Percentiles rank a stretch among this genome's conserved stretches.
phyloP scores from a whole-genome alignment of 2,113 vertebrate species.

The Corythornis vintsioides region DNA sequence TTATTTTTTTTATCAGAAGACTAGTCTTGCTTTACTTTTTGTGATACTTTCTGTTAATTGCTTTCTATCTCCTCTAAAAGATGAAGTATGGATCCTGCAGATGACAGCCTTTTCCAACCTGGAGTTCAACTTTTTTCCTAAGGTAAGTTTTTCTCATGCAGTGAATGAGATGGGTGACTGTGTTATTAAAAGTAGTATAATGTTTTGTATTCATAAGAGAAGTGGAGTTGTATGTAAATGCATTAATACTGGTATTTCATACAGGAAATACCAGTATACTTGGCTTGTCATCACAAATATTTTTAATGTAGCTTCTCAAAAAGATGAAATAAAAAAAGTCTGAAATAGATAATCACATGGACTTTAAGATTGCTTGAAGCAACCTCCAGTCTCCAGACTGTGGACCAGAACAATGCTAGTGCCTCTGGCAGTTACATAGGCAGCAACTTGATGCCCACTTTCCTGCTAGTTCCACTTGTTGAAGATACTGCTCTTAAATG shows the following conservation, averaged over 20 bases:
- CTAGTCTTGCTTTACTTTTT: background rate
- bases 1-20: background rate
- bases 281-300: background rate
- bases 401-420: background rate
- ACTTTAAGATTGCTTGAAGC: background rate
- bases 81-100: background rate
- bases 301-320: background rate
- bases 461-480: background rate
- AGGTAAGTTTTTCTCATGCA: background rate
- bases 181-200: conserved; percentile 10
- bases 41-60: background rate
- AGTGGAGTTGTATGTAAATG: conserved; percentile 15
- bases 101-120: background rate
- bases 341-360: fast-evolving
- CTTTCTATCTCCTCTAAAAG: background rate
- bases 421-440: background rate
- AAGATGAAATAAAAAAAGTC: background rate
- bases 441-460: background rate
- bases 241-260: conserved; percentile 37
- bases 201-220: conserved; percentile 9
- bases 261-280: background rate
- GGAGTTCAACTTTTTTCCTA: background rate
- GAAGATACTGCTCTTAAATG: background rate
- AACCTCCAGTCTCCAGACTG: fast-evolving
- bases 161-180: background rate